Conservation (phyloP, 2,797 vertebrate species). For the Hylomyscus alleni region DNA sequence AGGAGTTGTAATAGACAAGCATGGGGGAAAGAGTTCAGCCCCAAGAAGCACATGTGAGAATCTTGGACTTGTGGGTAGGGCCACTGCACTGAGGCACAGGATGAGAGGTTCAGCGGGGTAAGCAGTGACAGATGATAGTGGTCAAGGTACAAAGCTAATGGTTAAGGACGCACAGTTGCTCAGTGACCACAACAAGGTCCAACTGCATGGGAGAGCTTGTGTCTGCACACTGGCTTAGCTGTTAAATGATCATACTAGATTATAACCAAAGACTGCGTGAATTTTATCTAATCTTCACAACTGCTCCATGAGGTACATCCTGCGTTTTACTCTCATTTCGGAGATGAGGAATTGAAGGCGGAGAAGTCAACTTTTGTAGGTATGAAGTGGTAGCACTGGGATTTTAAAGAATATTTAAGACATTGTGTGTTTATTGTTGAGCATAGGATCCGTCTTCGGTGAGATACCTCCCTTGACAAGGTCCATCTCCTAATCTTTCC, state of each 20-base stretch:
- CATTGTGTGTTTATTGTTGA: not conserved
- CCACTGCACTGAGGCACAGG: not conserved
- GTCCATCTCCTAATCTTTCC: not conserved
- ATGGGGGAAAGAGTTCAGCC: not conserved
- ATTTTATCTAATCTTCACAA: slow-evolving; percentile 13
- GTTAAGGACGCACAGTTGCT: not conserved
- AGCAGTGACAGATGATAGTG: not conserved
- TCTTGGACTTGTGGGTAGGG: not conserved
- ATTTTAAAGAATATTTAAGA: not conserved
- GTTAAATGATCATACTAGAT: not conserved
- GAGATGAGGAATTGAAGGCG: not conserved
- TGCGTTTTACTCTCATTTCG: not conserved
- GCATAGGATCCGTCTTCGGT: not conserved
- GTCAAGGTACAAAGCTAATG: not conserved
- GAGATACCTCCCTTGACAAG: not conserved
- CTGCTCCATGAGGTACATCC: not conserved
- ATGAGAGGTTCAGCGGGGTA: not conserved
- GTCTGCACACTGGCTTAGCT: not conserved
- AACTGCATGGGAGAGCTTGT: not conserved
- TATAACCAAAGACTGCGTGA: not conserved
- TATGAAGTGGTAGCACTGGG: not conserved
- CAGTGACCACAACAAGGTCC: not conserved
- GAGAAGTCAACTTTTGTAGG: not conserved
- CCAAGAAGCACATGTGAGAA: not conserved
- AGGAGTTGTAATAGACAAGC: not conserved